Evolutionary conservation across 2,797 vertebrate species (phyloP).

Genomic region (Periophthalmus magnuspinnatus): DNA sequence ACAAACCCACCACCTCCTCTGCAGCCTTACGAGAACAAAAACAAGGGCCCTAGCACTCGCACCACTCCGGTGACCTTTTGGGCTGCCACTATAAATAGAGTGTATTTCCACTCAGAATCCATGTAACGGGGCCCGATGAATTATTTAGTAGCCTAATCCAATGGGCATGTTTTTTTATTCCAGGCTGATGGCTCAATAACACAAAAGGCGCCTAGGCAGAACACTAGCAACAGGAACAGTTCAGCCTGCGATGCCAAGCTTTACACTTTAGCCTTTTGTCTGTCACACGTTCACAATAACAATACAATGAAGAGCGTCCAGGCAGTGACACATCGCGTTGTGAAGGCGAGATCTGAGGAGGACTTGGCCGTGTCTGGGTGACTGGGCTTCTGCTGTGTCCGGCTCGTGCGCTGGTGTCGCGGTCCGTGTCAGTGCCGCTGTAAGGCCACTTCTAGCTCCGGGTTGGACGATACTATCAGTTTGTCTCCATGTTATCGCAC

Average conservation of each 20-base stretch:
- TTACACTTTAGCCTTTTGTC: conserved; percentile 56
- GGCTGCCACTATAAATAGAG: conserved; percentile 76
- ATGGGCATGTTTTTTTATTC: conserved; percentile 54
- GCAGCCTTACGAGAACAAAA: conserved; percentile 49
- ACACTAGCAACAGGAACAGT: conserved; percentile 38
- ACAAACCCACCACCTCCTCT: conserved; percentile 42
- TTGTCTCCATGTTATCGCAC: conserved; percentile 75
- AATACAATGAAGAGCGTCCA: conserved; percentile 39
- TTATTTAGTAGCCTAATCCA: conserved; percentile 74
- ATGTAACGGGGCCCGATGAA: conserved; percentile 73
- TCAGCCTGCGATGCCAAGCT: conserved; percentile 42
- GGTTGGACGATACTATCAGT: conserved; percentile 68
- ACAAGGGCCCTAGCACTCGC: conserved; percentile 56
- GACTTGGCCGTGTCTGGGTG: conserved; percentile 61
- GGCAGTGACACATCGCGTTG: conserved; percentile 48
- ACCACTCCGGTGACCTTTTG: conserved; percentile 76
- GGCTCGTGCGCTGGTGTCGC: conserved; percentile 27
- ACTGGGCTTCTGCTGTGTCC: conserved; percentile 55
- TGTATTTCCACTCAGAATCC: conserved; percentile 77
- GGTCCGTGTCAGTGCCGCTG: conserved; percentile 52
- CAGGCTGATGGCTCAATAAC: conserved; percentile 52
- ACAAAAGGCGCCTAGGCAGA: conserved; percentile 30
- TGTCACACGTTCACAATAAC: conserved; percentile 57
- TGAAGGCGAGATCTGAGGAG: conserved; percentile 53
- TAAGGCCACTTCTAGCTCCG: conserved; percentile 48